Evolutionary conservation across 2,888 invertebrate species (phyloP), one percentile per base, ranked within the genome.

Genomic region (Hedya salicella): DNA sequence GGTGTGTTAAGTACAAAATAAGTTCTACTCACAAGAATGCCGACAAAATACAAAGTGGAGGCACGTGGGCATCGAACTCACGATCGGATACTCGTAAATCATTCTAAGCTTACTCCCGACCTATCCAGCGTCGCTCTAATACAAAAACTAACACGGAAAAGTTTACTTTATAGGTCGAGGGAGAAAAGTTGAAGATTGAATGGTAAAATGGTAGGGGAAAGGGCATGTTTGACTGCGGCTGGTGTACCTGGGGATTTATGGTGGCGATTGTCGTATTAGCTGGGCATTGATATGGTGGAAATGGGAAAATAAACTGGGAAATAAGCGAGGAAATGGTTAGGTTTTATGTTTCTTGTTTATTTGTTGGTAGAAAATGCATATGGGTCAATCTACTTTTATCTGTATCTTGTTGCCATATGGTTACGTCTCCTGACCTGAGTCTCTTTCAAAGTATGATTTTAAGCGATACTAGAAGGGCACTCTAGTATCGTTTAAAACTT

Each of bases 231-330:
- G 44, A 30, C 11, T 44, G 56, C 56, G 42, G 56, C 16, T 6
- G 49, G 19, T 32, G 25, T 17, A 66, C 65, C 65, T 66, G 65
- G 53, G 65, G 52, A 52, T 59, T 65, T 65, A 59, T 54, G 14
- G 53, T 48, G 46, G 16, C 46, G 65, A 66, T 65, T 65, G 64
- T 65, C 52, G 59, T 52, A 42, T 57, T 64, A 59, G 53, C 44
- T 52, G 64, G 49, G 14, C 25, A n/a, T 57, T 59, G 64, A 65
- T 65, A 65, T 39, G 59, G 64, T 64, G 57, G 46, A 39, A 53
- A 62, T 52, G 44, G 62, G 56, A 56, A 42, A 56, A 56, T 56
- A 56, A 56, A 56, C 42, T 16, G 14, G 57, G 32, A 32, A 50
- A 56, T 53, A 52, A 46, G 39, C 46, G 25, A 36, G 21, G 46